Percentiles rank a stretch among this genome's conserved stretches.
These are phyloP conservation scores for Cantharis lateralis DNA, from an alignment of 2,888 invertebrate genomes.

Conservation along the genomic window DNA sequence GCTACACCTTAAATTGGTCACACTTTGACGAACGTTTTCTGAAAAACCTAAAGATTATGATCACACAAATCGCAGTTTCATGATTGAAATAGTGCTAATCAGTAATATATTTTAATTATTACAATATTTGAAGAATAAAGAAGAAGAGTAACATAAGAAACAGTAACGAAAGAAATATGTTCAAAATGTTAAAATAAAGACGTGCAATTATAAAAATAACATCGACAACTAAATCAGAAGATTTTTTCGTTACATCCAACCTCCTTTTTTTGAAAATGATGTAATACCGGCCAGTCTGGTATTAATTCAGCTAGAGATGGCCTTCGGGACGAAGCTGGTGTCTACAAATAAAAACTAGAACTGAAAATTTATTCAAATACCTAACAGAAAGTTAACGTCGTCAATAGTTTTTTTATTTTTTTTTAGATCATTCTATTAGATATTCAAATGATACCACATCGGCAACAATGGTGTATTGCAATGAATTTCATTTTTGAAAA, in stretches of 20 bases:
- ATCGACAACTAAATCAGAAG: conserved; percentile 22
- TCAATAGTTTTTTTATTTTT: background rate
- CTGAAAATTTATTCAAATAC: conserved; percentile 41
- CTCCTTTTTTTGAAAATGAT: conserved; percentile 83
- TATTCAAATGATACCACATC: background rate
- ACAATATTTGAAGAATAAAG: background rate
- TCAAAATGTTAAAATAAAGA: conserved; percentile 15
- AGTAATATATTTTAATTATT: background rate
- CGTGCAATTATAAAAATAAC: conserved; percentile 27
- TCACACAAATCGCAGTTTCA: background rate
- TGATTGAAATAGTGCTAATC: background rate
- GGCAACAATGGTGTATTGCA: background rate
- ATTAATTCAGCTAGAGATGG: conserved; percentile 92
- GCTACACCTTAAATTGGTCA: background rate
- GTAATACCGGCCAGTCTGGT: conserved; percentile 94
- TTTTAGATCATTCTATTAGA: background rate
- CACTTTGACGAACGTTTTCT: background rate
- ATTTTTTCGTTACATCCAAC: conserved; percentile 64
- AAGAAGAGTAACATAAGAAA: background rate
- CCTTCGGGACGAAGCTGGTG: conserved; percentile 69
- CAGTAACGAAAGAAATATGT: background rate
- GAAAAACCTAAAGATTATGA: background rate
- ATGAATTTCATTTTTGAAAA: too few species aligned
- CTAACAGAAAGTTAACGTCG: background rate
- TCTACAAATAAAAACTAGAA: conserved; percentile 57